Base-by-base conservation (phyloP, 2,888 invertebrate species). In the Orchestes rusci region DNA sequence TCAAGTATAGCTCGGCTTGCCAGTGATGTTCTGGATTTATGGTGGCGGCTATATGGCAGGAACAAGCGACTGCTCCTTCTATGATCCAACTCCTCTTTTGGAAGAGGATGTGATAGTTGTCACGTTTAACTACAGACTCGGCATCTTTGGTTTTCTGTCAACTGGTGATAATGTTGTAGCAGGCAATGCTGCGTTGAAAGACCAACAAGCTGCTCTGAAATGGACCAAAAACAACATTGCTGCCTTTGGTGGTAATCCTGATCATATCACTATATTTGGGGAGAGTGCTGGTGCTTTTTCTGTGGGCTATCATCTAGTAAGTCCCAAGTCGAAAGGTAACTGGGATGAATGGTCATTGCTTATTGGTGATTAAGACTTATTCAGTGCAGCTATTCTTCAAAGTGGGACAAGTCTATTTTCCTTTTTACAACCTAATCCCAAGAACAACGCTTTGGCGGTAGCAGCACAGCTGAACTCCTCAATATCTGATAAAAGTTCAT, bases 1-100 rank as follows among this genome's bases (percentile, higher is more conserved):
- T 31, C 18, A n/a, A 13, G 18, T 39, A 20, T 7, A 40, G 40
- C 5, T 20, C n/a, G n/a, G n/a, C n/a, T n/a, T n/a, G n/a, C 57
- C 64, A 0, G 65, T 65, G 4, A 62, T 64, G 62, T 59, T 63
- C 1, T 65, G 58, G 53, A 59, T 65, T 17, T 59, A 43, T 23
- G 43, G 43, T n/a, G 43, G 43, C 4, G 36, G 37, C 10, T 43
- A 16, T 23, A n/a, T 18, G 13, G n/a, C 37, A 12, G 43, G 43
- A 3, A 31, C 23, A 12, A 10, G 12, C 7, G 31, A 31, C 17
- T 43, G 32, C 28, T 5, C 31, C 16, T 38, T 38, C 16, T 38
- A 37, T 12, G 43, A 43, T 30, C 43, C 43, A 13, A 38, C 38
- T n/a, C 27, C 43, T 8, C 39, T 45, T 28, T 41, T 64, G 3